Evolutionary conservation across 2,113 vertebrate species (phyloP), one percentile per base, ranked within the genome.

Genomic region (Podarcis raffonei): DNA sequence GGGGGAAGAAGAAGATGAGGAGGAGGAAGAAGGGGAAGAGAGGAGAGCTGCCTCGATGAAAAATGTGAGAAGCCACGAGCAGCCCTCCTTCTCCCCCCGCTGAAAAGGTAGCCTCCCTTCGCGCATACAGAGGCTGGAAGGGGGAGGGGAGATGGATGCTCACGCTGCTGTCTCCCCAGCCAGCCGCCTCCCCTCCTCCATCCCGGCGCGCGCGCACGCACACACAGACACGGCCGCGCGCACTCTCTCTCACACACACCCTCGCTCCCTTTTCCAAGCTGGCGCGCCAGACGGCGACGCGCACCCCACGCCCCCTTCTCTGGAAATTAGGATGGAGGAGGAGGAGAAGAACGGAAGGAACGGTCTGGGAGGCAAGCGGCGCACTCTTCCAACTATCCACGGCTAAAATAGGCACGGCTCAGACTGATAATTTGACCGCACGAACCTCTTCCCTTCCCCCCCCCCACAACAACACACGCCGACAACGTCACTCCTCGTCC

Each of bases 371-470:
- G 48, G 48, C 48, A 53, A 53, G 9, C 48, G 48, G 48, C 48
- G 48, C 48, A 2, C 48, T 53, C 9, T 12, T 53, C 48, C 48
- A 53, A 53, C 48, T 48, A 48, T 9, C 48, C 48, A 11, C 48
- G 48, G 48, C 48, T 53, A 53, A 53, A 53, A 53, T 53, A 53
- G 48, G 9, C 48, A 53, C 48, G 48, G 48, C 48, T 53, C 48
- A 53, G 48, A 53, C 48, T 53, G 48, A 53, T 3, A 53, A 53
- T 12, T 53, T 53, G 48, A 53, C 48, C 9, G 9, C 11, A 9
- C 48, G 48, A 2, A 12, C 18, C 18, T 78, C 93, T 88, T 76
- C 86, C 71, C 89, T 91, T 93, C 77, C 74, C 90, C 20, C 6
- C 42, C 39, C 30, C 12, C 18, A 1, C 23, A 57, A 57, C 18